phyloP scores from a whole-genome alignment of 2,888 invertebrate species.

The Cryptosula pallasiana region DNA sequence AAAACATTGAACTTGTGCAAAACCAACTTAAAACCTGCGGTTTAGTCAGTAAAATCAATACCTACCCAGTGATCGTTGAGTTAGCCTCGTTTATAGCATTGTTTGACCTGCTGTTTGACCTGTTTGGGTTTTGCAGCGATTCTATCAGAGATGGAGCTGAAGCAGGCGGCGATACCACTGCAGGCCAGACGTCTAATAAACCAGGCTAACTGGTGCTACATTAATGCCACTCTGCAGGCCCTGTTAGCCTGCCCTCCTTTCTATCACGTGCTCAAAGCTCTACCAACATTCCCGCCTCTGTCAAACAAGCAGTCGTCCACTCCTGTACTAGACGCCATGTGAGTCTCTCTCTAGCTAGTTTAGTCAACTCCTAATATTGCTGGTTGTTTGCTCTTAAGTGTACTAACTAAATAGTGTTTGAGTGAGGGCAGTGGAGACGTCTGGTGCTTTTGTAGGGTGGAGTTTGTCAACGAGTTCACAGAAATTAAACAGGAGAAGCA shows the following conservation, averaged over 20 bases:
- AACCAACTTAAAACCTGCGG: too few relatives aligned
- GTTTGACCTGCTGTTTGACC: too few relatives aligned
- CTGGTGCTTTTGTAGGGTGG: slow-evolving; percentile 40
- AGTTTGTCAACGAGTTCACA: slow-evolving; percentile 46
- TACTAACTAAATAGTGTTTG: too few relatives aligned
- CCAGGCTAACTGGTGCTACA: slow-evolving; percentile 91
- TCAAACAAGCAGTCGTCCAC: slow-evolving; percentile 32
- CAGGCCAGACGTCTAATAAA: slow-evolving; percentile 87
- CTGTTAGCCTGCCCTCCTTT: slow-evolving; percentile 89
- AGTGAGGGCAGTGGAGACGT: too few relatives aligned
- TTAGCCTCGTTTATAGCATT: too few relatives aligned
- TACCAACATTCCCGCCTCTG: slow-evolving; percentile 62
- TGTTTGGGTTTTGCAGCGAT: slow-evolving; percentile 31
- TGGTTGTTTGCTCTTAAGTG: too few relatives aligned
- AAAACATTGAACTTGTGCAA: too few relatives aligned
- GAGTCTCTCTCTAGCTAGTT: slow-evolving; percentile 14
- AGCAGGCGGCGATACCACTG: slow-evolving; percentile 72
- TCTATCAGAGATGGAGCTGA: slow-evolving; percentile 68
- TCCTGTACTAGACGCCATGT: slow-evolving; percentile 25
- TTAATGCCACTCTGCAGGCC: slow-evolving; percentile 90
- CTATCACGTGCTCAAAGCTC: slow-evolving; percentile 77
- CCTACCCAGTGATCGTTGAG: too few relatives aligned
- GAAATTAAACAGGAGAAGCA: slow-evolving; percentile 29
- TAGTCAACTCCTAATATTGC: too few relatives aligned
- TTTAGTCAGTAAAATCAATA: too few relatives aligned